Evolutionary conservation across 2,888 invertebrate species (phyloP).

Genomic region (Erebia ligea): DNA sequence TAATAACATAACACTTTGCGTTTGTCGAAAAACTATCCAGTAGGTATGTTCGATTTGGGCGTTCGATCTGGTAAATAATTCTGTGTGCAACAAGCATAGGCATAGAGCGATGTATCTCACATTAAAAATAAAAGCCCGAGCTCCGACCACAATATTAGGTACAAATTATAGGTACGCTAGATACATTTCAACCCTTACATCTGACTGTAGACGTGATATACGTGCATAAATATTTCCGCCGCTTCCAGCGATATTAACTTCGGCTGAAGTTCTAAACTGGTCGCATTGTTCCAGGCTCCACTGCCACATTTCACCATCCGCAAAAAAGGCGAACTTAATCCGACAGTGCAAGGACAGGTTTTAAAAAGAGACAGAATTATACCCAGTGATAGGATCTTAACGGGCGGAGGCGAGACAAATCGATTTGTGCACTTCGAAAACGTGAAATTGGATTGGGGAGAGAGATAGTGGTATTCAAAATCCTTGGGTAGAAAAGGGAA

Average conservation of each 20-base stretch:
- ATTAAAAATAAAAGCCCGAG: conserved; percentile 1
- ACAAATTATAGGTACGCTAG: conserved; percentile 18
- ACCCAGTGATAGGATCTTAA: conserved; percentile 53
- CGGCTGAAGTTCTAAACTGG: conserved; percentile 34
- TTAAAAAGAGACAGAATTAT: conserved; percentile 59
- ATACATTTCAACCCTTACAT: conserved; percentile 31
- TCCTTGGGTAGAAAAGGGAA: conserved; percentile 55
- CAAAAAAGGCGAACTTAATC: conserved; percentile 70
- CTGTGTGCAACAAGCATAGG: neutral
- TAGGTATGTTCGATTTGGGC: neutral
- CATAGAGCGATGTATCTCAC: neutral
- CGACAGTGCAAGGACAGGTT: conserved; percentile 64
- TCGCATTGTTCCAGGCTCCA: conserved; percentile 44
- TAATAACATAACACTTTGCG: neutral
- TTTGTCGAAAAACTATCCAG: neutral
- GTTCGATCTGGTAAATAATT: neutral
- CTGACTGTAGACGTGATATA: conserved; percentile 31
- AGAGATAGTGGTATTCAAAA: conserved; percentile 56
- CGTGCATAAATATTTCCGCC: conserved; percentile 36
- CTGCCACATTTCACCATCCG: conserved; percentile 50
- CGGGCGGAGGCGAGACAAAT: conserved; percentile 73
- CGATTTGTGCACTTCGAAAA: conserved; percentile 64
- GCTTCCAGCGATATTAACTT: conserved; percentile 36
- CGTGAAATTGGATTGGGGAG: conserved; percentile 61
- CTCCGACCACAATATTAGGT: neutral